These are phyloP conservation scores for Kryptolebias marmoratus DNA, from an alignment of 2,113 vertebrate genomes.

Conservation along the genomic window DNA sequence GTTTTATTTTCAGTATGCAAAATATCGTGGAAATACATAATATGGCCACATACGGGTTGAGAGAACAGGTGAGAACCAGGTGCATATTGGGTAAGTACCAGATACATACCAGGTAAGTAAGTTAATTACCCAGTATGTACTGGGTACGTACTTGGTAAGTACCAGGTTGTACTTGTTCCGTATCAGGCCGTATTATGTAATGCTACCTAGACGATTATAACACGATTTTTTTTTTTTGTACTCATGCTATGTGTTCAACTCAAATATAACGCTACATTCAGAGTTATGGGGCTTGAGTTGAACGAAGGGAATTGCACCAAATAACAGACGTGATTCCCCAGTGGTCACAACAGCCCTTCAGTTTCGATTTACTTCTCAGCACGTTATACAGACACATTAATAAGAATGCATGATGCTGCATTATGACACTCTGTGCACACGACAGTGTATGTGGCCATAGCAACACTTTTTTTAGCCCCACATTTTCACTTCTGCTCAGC, in stretches of 20 bases:
- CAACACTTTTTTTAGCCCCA: slow-evolving; percentile 11
- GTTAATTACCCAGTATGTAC: too few species aligned
- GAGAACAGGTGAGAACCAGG: too few species aligned
- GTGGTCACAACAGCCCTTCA: slow-evolving; percentile 44
- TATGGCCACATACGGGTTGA: too few species aligned
- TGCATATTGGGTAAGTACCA: too few species aligned
- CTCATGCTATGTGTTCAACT: slow-evolving; percentile 4
- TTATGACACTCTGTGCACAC: slow-evolving; percentile 21
- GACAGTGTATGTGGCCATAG: slow-evolving; percentile 22
- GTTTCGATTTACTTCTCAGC: background rate
- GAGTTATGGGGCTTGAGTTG: slow-evolving; percentile 30
- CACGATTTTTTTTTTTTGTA: background rate
- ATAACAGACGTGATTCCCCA: slow-evolving; percentile 58
- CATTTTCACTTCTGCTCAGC: slow-evolving; percentile 70
- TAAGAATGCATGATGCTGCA: slow-evolving; percentile 27
- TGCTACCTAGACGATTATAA: background rate
- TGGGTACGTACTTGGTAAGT: too few species aligned
- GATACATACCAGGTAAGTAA: too few species aligned
- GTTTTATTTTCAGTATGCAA: background rate
- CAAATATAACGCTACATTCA: slow-evolving; percentile 3
- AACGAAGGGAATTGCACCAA: slow-evolving; percentile 44
- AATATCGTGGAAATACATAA: background rate
- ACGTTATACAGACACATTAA: slow-evolving; percentile 27
- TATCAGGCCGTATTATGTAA: too few species aligned
- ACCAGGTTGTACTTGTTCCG: too few species aligned